phyloP scores from a whole-genome alignment of 1,140 invertebrate genomes.

The Polyergus mexicanus region DNA sequence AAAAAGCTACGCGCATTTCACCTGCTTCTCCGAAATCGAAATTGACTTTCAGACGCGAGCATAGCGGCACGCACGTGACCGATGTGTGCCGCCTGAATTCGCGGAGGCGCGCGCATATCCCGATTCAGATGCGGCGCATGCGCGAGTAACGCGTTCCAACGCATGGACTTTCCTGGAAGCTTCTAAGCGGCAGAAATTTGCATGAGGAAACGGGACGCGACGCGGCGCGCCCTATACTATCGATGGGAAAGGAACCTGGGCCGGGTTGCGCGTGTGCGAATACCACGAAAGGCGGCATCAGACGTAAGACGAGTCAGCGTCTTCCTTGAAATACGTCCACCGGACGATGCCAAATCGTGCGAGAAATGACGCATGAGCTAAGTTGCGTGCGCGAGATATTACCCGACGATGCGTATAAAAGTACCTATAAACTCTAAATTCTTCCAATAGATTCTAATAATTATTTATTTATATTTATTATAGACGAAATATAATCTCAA shows the following conservation, averaged over 20 bases:
- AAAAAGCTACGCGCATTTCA: constrained; percentile 48
- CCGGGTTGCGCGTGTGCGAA: constrained; percentile 57
- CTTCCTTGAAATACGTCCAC: constrained; percentile 52
- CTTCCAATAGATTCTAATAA: not conserved
- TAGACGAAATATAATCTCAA: not conserved
- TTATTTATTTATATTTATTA: not conserved
- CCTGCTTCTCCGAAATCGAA: constrained; percentile 66
- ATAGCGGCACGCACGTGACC: constrained; percentile 25
- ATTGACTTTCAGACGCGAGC: constrained; percentile 55
- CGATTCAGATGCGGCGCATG: constrained; percentile 55
- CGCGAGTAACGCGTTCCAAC: constrained; percentile 63
- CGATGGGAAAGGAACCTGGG: constrained; percentile 48
- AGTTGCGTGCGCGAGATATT: not conserved
- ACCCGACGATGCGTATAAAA: too few species aligned
- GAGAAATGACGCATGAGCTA: constrained; percentile 25
- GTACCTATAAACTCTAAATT: too few species aligned
- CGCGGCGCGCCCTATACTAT: not conserved
- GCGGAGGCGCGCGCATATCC: constrained; percentile 50
- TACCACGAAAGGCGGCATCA: constrained; percentile 45
- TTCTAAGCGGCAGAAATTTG: constrained; percentile 61
- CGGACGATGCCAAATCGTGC: constrained; percentile 52
- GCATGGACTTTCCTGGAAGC: constrained; percentile 71
- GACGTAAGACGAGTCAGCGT: constrained; percentile 65
- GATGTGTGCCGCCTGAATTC: constrained; percentile 64
- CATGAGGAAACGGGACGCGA: constrained; percentile 62